Conservation (phyloP, 2,113 vertebrate species). For the Melospiza georgiana region DNA sequence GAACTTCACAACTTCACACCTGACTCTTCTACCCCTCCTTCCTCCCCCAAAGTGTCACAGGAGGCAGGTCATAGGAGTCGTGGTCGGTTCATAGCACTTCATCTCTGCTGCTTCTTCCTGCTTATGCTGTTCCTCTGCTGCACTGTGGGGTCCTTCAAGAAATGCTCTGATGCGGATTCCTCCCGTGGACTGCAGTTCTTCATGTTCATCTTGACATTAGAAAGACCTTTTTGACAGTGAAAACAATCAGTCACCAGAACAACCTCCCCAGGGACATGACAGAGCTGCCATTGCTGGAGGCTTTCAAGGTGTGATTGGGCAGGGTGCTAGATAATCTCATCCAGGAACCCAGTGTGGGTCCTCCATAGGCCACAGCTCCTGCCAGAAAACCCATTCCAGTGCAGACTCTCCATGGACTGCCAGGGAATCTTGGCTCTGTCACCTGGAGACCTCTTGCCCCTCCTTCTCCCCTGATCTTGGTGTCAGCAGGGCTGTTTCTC, state of each 20-base stretch:
- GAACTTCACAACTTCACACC: not conserved
- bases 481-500: not conserved
- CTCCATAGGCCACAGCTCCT: not conserved
- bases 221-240: not conserved
- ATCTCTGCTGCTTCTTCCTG: not conserved
- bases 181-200: not conserved
- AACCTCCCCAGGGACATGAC: not conserved
- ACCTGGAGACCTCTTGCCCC: not conserved
- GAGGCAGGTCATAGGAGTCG: fast-evolving
- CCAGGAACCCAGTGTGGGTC: not conserved
- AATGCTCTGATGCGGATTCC: not conserved
- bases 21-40: not conserved
- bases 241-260: not conserved
- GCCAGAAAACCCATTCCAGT: not conserved
- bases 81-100: not conserved
- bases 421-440: too few relatives aligned
- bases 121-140: not conserved
- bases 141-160: fast-evolving
- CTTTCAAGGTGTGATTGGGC: not conserved
- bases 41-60: fast-evolving
- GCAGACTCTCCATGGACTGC: not conserved
- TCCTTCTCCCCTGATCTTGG: not conserved
- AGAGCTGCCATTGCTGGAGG: not conserved
- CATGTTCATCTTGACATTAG: not conserved
- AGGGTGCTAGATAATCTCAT: not conserved